Evolutionary conservation across 37 sponge, comb jelly and placozoan genomes (phyloP), one percentile per base, ranked within the genome.

Genomic region (Halichondria panicea): DNA sequence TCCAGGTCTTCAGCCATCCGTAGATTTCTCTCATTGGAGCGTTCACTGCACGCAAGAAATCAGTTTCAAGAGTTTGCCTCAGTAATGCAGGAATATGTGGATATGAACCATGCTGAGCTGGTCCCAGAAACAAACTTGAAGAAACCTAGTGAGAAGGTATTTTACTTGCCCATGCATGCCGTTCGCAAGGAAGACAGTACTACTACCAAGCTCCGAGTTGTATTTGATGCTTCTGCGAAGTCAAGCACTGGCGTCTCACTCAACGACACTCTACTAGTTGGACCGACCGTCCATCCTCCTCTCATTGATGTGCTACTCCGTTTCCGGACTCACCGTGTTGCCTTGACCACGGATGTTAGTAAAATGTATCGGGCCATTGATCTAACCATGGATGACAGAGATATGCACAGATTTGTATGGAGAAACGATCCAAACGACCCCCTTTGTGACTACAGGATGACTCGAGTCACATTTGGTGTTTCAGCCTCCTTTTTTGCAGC

Each of bases 91-190:
- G 75, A 75, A 31, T 59, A 75, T 52, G 11, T 75, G 21, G 75
- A 75, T 21, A 19, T 75, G n/a, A 28, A 33, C 57, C 75, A 75
- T 59, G 75, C 75, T 15, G 63, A 75, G 33, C 38, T 50, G 19
- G 33, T 72, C 55, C 73, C 73, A 54, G 35, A n/a, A 50, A 32
- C 30, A 54, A 57, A 72, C 32, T 27, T 72, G 57, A 35, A 72
- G 55, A 72, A 72, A 30, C 57, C 73, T 48, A 30, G 57, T 27
- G 30, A 50, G 27, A 21, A 48, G 53, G 52, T 50, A 21, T 72
- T 72, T 57, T 72, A 72, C 54, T 50, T 72, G 73, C 73, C 73
- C 19, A 72, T 72, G 73, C 73, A 72, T 72, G 73, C 56, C 54
- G 73, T 72, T 11, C 31, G 31, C 57, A 72, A 72, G 57, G 56